phyloP scores from a whole-genome alignment of 2,113 vertebrate genomes.

The Xenus cinereus region DNA sequence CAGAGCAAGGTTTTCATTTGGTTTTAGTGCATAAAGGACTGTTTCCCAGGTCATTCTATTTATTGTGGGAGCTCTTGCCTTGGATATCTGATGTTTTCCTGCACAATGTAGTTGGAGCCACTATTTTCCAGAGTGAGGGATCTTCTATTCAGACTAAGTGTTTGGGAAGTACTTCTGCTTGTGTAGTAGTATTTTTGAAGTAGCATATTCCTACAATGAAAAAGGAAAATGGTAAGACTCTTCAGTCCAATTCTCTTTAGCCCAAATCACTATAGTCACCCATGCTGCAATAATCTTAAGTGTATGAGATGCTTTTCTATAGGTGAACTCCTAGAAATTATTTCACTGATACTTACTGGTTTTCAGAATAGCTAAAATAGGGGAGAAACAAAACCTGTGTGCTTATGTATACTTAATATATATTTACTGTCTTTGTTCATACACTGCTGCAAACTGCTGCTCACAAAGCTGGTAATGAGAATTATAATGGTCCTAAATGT shows the following conservation, averaged over 20 bases:
- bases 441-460: not conserved
- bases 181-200: not conserved
- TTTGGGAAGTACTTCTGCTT: not conserved
- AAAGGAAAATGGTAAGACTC: not conserved
- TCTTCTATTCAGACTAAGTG: not conserved
- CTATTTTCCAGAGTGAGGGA: not conserved
- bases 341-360: not conserved
- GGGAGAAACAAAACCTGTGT: not conserved
- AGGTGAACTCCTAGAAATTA: not conserved
- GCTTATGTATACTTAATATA: not conserved
- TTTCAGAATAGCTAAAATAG: not conserved
- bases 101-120: not conserved
- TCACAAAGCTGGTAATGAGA: not conserved
- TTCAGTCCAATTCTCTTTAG: not conserved
- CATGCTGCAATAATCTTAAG: not conserved
- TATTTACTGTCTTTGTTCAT: not conserved
- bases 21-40: not conserved
- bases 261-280: not conserved
- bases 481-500: not conserved
- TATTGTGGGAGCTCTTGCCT: not conserved
- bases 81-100: not conserved
- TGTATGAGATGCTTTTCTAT: not conserved
- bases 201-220: not conserved
- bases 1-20: not conserved
- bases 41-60: not conserved